Conservation (phyloP, 1,140 invertebrate genomes). For the Steinernema khuongi region DNA sequence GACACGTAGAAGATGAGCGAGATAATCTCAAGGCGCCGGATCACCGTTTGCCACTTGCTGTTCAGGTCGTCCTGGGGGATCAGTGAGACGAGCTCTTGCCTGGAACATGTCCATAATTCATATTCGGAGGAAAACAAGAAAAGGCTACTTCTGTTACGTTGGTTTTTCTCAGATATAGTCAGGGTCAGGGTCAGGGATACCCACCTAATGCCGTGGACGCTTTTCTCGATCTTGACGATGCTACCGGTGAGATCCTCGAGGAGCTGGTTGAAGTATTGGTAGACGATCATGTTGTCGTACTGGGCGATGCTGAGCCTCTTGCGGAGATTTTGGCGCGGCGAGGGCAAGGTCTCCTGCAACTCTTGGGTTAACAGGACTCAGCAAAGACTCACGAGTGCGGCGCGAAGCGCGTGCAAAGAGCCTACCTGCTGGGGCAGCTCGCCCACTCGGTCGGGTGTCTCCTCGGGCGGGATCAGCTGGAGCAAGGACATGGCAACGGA, state of each 20-base stretch:
- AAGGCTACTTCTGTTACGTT: neutral
- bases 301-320: slow-evolving; percentile 50
- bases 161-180: slow-evolving; percentile 16
- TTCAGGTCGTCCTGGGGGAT: slow-evolving; percentile 51
- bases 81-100: slow-evolving; percentile 39
- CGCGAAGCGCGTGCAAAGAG: neutral
- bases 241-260: slow-evolving; percentile 46
- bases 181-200: neutral
- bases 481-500: slow-evolving; percentile 40
- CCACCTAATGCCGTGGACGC: slow-evolving; percentile 44
- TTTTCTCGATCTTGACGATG: slow-evolving; percentile 43
- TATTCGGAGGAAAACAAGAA: neutral
- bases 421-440: slow-evolving; percentile 23
- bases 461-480: slow-evolving; percentile 35
- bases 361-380: slow-evolving; percentile 5
- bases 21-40: slow-evolving; percentile 51
- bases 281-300: slow-evolving; percentile 53
- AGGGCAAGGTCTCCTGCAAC: slow-evolving; percentile 39
- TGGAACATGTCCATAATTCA: slow-evolving; percentile 25
- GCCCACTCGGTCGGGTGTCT: slow-evolving; percentile 12
- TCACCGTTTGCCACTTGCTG: slow-evolving; percentile 55
- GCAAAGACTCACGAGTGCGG: no score
- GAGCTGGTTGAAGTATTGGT: slow-evolving; percentile 55
- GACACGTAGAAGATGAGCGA: slow-evolving; percentile 53
- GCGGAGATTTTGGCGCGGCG: slow-evolving; percentile 34